Evolutionary conservation across 2,888 invertebrate species (phyloP).

Genomic region (Podabrus alpinus): DNA sequence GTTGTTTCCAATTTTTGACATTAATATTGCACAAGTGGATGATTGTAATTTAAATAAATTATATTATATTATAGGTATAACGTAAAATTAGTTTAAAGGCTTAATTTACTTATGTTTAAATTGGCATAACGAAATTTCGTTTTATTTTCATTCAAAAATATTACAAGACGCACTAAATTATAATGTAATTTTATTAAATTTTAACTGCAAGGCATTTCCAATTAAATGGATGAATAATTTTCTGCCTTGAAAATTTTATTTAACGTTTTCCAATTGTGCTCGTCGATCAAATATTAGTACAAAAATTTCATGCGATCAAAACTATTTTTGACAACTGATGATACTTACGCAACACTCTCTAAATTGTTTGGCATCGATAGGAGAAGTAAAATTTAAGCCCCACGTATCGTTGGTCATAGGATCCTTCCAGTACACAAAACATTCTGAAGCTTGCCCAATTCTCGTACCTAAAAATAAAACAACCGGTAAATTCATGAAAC

Average conservation of each 20-base stretch:
- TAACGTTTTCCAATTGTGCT: neutral
- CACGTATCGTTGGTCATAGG: constrained; percentile 96
- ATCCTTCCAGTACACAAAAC: constrained; percentile 99
- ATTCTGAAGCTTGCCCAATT: constrained; percentile 97
- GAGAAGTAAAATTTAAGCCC: constrained; percentile 97
- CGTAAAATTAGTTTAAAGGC: neutral
- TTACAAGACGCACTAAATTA: neutral
- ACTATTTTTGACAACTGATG: constrained; percentile 28
- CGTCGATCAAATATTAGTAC: neutral
- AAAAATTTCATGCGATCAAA: neutral
- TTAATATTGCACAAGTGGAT: neutral
- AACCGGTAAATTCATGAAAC: neutral
- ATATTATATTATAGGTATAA: neutral
- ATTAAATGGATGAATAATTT: neutral
- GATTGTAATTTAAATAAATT: neutral
- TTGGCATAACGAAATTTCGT: neutral
- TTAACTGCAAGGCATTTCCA: neutral
- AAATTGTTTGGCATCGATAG: constrained; percentile 96
- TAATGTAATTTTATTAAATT: neutral
- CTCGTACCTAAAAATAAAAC: constrained; percentile 75
- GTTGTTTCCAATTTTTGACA: neutral
- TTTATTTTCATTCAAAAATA: neutral
- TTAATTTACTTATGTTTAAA: neutral
- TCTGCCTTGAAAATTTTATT: neutral
- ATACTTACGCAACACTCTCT: constrained; percentile 94